phyloP scores from a whole-genome alignment of 2,888 invertebrate genomes.

The Leptopilina myrica region DNA sequence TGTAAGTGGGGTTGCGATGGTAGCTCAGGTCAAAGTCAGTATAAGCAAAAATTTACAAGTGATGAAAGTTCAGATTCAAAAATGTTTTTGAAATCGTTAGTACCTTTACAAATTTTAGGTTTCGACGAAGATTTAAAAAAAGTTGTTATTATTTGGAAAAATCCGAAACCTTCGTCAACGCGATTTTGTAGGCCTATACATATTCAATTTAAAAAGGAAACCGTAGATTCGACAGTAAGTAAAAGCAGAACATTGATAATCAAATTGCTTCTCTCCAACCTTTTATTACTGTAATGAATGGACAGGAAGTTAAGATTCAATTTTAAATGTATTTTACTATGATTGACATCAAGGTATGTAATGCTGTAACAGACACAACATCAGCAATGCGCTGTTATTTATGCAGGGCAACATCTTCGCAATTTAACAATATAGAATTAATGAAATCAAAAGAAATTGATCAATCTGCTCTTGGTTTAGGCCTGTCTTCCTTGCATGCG shows the following conservation, averaged over 20 bases:
- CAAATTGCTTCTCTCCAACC: slow-evolving; percentile 6
- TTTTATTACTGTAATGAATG: background rate
- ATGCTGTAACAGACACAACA: slow-evolving; percentile 13
- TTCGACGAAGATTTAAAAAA: slow-evolving; percentile 12
- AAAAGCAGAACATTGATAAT: background rate
- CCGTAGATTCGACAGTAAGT: background rate
- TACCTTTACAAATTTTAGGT: slow-evolving; percentile 45
- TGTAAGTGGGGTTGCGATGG: slow-evolving; percentile 41
- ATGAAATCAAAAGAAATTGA: slow-evolving; percentile 10
- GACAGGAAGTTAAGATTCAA: background rate
- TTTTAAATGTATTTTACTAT: slow-evolving; percentile 16
- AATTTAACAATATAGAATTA: background rate
- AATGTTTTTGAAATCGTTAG: slow-evolving; percentile 43
- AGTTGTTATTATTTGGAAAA: slow-evolving; percentile 22
- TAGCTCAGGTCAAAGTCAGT: slow-evolving; percentile 49
- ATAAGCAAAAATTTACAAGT: slow-evolving; percentile 45
- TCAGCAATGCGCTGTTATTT: slow-evolving; percentile 26
- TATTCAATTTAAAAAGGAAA: slow-evolving; percentile 13
- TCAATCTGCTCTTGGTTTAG: background rate
- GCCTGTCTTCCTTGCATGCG: background rate
- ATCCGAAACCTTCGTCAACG: slow-evolving; percentile 29
- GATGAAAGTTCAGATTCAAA: slow-evolving; percentile 25
- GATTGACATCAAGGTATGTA: slow-evolving; percentile 34
- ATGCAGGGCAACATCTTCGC: background rate
- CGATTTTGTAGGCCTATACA: slow-evolving; percentile 28